Evolutionary conservation across 2,888 invertebrate genomes (phyloP), one percentile per base, ranked within the genome.

Genomic region (Dicranocentrus wangi): DNA sequence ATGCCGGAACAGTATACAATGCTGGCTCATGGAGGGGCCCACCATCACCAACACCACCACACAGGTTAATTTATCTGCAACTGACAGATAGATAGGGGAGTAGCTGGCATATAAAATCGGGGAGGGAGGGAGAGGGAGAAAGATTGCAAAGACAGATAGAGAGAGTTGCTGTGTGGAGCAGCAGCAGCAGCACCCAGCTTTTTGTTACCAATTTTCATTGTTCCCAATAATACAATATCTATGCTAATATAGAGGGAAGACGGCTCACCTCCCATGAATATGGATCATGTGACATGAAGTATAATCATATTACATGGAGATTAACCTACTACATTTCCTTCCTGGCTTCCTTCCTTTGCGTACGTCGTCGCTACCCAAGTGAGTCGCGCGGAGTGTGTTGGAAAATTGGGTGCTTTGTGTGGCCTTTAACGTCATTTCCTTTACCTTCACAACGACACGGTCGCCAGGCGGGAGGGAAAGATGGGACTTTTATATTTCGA

Each of bases 1-100:
- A n/a, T n/a, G n/a, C n/a, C n/a, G n/a, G n/a, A n/a, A n/a, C n/a
- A n/a, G n/a, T n/a, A n/a, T n/a, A n/a, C n/a, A n/a, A n/a, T n/a
- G n/a, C n/a, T n/a, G n/a, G n/a, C n/a, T n/a, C n/a, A n/a, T n/a
- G n/a, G n/a, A n/a, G n/a, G n/a, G n/a, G n/a, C n/a, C n/a, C n/a
- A n/a, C n/a, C n/a, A n/a, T n/a, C n/a, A n/a, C n/a, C n/a, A n/a
- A n/a, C n/a, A n/a, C n/a, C 32, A 3, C 19, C 53, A 21, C 53
- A 10, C 55, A 55, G 55, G 55, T 55, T 55, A 55, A 55, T 55
- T 55, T 55, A 55, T 55, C 55, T 55, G 55, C 25, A 55, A 55
- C 25, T 55, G 55, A 55, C 55, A 55, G 55, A 55, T 55, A 55
- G 51, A 19, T n/a, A 51, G 51, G 13, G 39, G 7, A 39, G 39